Conservation (phyloP, 2,797 vertebrate genomes). For the Pampus argenteus region DNA sequence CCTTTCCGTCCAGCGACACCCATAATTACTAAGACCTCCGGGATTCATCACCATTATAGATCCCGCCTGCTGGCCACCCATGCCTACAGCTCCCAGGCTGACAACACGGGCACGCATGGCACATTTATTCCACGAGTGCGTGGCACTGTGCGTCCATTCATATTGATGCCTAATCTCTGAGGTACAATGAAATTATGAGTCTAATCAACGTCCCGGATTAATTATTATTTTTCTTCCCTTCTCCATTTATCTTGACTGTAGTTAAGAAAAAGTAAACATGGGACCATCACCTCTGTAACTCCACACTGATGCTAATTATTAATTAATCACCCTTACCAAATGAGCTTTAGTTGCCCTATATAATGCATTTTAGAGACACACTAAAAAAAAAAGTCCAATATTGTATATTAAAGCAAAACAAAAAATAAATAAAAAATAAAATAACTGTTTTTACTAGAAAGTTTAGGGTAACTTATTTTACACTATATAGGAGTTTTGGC, state of each 20-base stretch:
- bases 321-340: conserved; percentile 35
- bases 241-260: conserved; percentile 42
- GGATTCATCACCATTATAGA: conserved; percentile 84
- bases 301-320: conserved; percentile 29
- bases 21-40: conserved; percentile 83
- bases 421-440: not conserved
- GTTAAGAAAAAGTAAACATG: conserved; percentile 33
- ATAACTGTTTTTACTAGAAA: conserved; percentile 9
- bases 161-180: conserved; percentile 54
- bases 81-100: conserved; percentile 69
- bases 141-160: conserved; percentile 53
- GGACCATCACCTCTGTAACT: conserved; percentile 36
- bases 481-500: not conserved
- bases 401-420: not conserved
- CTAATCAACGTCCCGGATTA: conserved; percentile 47
- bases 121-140: conserved; percentile 64
- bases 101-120: conserved; percentile 57
- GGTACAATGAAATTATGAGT: conserved; percentile 58
- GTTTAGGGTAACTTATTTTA: not conserved
- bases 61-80: conserved; percentile 81
- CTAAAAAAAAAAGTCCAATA: not conserved
- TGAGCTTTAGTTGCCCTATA: not conserved
- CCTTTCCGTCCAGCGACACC: conserved; percentile 75
- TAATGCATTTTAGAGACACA: not conserved
- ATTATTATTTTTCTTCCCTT: conserved; percentile 31